Conservation (phyloP, 2,113 vertebrate genomes). For the Toxotes jaculatrix region DNA sequence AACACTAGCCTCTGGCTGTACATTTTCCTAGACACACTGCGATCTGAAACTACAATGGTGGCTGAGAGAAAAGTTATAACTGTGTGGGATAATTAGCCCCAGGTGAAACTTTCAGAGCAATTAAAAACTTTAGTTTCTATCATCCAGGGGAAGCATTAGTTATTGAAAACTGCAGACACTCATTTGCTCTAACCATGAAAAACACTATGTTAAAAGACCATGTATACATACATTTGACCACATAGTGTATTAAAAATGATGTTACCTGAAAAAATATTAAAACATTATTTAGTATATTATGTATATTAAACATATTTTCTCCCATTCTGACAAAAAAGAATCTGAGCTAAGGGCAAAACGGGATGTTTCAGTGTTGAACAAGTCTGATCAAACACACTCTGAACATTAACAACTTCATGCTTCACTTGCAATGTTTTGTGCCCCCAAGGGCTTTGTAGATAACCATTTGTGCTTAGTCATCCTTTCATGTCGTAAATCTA, state of each 20-base stretch:
- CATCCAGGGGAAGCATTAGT: neutral
- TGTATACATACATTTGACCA: neutral
- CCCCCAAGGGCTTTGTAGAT: neutral
- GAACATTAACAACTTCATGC: neutral
- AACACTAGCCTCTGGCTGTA: neutral
- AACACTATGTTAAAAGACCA: too few relatives aligned
- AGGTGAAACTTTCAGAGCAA: neutral
- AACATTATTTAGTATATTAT: neutral
- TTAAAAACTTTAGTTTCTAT: neutral
- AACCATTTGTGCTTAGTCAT: conserved; percentile 15
- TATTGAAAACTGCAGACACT: neutral
- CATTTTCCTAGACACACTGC: neutral
- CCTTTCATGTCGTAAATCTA: neutral
- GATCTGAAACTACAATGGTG: neutral
- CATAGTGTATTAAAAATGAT: neutral
- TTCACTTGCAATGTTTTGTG: neutral
- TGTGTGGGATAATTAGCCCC: neutral
- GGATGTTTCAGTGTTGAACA: too few relatives aligned
- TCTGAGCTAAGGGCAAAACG: too few relatives aligned
- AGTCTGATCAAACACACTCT: neutral
- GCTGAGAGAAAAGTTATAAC: neutral
- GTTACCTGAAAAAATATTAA: neutral
- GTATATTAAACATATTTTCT: too few relatives aligned
- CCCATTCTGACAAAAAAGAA: too few relatives aligned
- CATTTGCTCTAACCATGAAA: neutral